Evolutionary conservation across 2,888 invertebrate species (phyloP).

Genomic region (Euspilapteryx auroguttella): DNA sequence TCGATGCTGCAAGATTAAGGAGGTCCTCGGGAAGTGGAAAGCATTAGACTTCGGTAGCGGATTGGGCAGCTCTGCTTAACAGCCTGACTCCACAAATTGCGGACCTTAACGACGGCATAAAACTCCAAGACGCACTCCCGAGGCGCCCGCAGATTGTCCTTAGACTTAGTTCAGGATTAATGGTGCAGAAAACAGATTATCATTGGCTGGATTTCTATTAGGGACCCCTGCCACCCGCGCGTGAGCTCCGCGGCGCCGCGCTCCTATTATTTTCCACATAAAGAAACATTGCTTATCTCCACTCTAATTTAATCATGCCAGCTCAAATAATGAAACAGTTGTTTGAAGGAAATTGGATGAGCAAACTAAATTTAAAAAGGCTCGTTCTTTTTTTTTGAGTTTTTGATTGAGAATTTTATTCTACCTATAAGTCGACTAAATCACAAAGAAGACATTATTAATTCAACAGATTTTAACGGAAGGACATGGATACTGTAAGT

Average conservation of each 20-base stretch:
- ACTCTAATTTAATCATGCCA: constrained; percentile 59
- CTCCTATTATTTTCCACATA: constrained; percentile 61
- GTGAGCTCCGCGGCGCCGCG: constrained; percentile 49
- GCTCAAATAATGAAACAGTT: constrained; percentile 56
- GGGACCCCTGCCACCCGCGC: constrained; percentile 57
- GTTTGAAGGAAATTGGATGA: too few species aligned
- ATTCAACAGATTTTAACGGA: too few species aligned
- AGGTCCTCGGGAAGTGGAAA: constrained; percentile 54
- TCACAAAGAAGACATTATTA: too few species aligned
- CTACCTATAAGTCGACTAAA: too few species aligned
- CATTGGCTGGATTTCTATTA: constrained; percentile 60
- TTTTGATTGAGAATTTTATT: too few species aligned
- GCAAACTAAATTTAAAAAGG: too few species aligned
- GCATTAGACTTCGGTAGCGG: constrained; percentile 50
- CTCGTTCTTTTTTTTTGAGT: too few species aligned
- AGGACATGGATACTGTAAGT: too few species aligned
- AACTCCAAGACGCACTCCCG: constrained; percentile 50
- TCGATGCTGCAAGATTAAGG: constrained; percentile 58
- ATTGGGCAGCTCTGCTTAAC: constrained; percentile 46
- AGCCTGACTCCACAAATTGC: constrained; percentile 59
- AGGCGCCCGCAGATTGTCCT: constrained; percentile 57
- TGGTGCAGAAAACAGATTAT: constrained; percentile 64
- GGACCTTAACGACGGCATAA: constrained; percentile 60
- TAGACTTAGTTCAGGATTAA: constrained; percentile 61
- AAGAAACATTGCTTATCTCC: constrained; percentile 47